Conservation (phyloP, 2,888 invertebrate species). For the Spodoptera picta region DNA sequence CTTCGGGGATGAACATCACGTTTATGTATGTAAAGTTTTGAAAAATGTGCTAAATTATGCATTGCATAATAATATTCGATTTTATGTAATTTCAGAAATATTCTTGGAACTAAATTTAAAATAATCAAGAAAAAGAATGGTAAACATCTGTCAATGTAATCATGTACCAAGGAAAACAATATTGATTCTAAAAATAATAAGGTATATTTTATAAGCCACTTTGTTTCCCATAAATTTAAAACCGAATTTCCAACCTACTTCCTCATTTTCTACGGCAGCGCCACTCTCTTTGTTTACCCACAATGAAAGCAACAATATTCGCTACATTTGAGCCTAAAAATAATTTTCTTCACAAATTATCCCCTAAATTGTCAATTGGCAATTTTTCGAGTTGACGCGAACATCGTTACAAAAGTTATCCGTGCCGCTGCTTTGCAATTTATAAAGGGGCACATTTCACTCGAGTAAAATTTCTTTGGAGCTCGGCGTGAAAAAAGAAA, state of each 20-base stretch:
- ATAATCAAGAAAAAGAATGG: too few species aligned
- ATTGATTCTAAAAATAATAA: too few species aligned
- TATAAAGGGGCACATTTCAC: conserved; percentile 64
- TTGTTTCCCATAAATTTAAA: conserved; percentile 1
- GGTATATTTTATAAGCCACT: neutral
- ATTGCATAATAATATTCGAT: too few species aligned
- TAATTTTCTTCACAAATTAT: conserved; percentile 54
- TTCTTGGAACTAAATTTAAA: too few species aligned
- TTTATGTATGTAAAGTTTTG: too few species aligned
- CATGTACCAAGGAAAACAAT: too few species aligned
- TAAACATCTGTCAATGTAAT: too few species aligned
- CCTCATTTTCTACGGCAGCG: neutral
- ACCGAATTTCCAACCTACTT: neutral
- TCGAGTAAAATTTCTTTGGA: conserved; percentile 28
- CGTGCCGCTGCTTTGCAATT: conserved; percentile 63
- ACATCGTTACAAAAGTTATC: conserved; percentile 67
- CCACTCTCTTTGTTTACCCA: conserved; percentile 6
- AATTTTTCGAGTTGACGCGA: conserved; percentile 63
- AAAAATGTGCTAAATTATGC: too few species aligned
- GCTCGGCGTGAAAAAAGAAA: conserved; percentile 60
- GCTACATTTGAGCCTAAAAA: conserved; percentile 31
- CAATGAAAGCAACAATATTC: conserved; percentile 8
- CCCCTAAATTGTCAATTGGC: conserved; percentile 67
- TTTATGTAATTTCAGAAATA: too few species aligned
- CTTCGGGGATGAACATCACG: too few species aligned